Evolutionary conservation across 2,797 vertebrate genomes (phyloP).

Genomic region (Tamandua tetradactyla): DNA sequence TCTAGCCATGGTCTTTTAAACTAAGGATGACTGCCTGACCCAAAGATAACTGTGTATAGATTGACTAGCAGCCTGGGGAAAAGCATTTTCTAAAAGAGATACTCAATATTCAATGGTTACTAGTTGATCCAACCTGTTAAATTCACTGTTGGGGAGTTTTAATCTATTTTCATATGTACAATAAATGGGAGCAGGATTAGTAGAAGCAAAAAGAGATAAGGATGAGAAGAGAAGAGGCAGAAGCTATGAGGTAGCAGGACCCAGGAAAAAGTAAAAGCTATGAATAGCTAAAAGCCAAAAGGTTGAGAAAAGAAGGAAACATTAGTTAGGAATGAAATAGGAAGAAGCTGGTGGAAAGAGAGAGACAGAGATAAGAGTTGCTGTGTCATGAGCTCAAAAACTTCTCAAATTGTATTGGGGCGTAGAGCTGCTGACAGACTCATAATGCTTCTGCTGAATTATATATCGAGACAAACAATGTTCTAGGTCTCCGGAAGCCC

Average conservation of each 20-base stretch:
- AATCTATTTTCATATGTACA: neutral
- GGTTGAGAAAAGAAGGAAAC: neutral
- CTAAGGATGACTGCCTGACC: neutral
- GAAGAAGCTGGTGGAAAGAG: neutral
- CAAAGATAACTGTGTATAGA: neutral
- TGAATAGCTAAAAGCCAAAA: neutral
- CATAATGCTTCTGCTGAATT: neutral
- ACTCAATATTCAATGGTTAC: neutral
- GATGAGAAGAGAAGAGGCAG: neutral
- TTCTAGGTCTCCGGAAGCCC: neutral
- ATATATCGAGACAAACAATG: neutral
- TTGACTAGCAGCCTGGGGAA: neutral
- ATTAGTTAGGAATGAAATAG: neutral
- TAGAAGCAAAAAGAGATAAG: neutral
- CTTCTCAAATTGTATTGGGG: neutral
- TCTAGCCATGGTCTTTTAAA: neutral
- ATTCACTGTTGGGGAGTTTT: neutral
- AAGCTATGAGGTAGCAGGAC: neutral
- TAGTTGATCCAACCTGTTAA: neutral
- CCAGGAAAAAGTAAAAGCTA: neutral
- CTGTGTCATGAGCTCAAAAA: neutral
- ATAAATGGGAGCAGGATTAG: neutral
- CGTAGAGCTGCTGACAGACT: neutral
- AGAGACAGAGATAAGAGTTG: neutral
- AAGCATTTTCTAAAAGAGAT: neutral